These are phyloP conservation scores for Lerema accius DNA, from an alignment of 1,140 invertebrate genomes.

Conservation along the genomic window DNA sequence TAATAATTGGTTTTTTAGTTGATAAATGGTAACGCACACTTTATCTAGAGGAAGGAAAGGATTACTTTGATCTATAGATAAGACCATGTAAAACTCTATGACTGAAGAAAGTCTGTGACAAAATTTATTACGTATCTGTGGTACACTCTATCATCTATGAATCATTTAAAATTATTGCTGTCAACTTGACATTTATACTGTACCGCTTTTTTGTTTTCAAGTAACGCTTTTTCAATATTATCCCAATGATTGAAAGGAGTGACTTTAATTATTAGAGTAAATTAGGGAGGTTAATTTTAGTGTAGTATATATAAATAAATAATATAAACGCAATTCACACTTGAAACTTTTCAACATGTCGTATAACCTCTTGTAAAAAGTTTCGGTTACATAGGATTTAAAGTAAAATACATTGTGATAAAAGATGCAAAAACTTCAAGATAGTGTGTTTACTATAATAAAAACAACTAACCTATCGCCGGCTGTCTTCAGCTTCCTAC, in stretches of 20 bases:
- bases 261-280: neutral
- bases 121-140: no score
- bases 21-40: no score
- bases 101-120: no score
- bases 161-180: no score
- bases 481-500: conserved; percentile 76
- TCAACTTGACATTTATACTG: no score
- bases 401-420: neutral
- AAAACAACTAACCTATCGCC: conserved; percentile 76
- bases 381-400: neutral
- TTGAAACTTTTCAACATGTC: conserved; percentile 7
- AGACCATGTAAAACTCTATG: no score
- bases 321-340: neutral
- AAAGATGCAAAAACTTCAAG: conserved; percentile 75
- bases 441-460: conserved; percentile 73
- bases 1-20: no score
- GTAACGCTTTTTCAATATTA: neutral
- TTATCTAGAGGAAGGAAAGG: no score
- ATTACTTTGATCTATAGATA: no score
- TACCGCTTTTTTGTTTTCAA: neutral
- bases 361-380: conserved; percentile 16
- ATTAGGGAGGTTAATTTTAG: neutral
- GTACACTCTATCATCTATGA: no score
- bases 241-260: neutral
- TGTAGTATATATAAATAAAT: neutral